Evolutionary conservation across 1,140 invertebrate genomes (phyloP), one percentile per base, ranked within the genome.

Genomic region (Asbolus verrucosus): DNA sequence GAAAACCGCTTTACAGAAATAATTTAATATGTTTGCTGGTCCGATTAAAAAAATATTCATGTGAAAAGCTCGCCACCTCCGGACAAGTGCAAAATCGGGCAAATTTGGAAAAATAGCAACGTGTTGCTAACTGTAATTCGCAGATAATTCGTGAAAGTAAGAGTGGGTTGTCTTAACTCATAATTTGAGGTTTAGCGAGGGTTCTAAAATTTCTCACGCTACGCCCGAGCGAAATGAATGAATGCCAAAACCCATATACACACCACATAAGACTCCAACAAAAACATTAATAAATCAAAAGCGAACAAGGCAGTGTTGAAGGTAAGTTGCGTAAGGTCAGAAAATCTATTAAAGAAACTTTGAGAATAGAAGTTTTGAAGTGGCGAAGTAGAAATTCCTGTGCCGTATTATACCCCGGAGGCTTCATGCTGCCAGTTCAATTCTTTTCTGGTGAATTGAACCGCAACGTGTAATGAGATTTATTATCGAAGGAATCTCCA

Each of bases 391-490:
- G 46, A 21, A 54, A 54, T 54, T 54, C 59, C 24, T 65, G 21
- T 24, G 6, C 19, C 19, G 24, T 27, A 27, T 8, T 39, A 65
- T 36, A 27, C 24, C 24, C 33, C 60, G 13, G 15, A 36, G 60
- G 11, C 19, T 16, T 41, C n/a, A n/a, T n/a, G n/a, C n/a, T n/a
- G n/a, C n/a, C n/a, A n/a, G 21, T 41, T 65, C 19, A n/a, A 39
- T 38, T 30, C 30, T 38, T 59, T 67, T 59, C 65, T 30, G 67
- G 67, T 68, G 67, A 68, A 68, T 68, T 61, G 43, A 46, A 68
- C 67, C 67, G 54, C 67, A 68, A 68, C 54, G 54, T 61, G 67
- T 68, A 68, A 68, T 68, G 67, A 68, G 67, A 68, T 68, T 68
- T 68, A 68, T 68, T 68, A 68, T 68, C 67, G 54, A 19, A 54